Conservation (phyloP, 2,113 vertebrate genomes). For the Thunnus thynnus region DNA sequence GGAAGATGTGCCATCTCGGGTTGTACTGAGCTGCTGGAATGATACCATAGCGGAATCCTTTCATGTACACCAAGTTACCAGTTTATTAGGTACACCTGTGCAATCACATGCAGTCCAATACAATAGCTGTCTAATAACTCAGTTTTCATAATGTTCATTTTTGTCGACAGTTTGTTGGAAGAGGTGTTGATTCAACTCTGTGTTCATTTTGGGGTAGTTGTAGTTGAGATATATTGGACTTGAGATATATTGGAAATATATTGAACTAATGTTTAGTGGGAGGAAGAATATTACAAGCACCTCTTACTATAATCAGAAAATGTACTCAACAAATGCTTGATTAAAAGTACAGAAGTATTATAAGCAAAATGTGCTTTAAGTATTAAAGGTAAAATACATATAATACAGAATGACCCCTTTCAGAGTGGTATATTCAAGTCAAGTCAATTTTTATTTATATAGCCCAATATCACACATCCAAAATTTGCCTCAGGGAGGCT, state of each 20-base stretch:
- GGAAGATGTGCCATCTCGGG: constrained; percentile 12
- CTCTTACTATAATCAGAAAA: background rate
- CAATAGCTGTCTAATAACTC: constrained; percentile 16
- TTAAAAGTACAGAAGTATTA: too few species aligned
- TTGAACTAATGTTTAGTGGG: background rate
- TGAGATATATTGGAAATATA: background rate
- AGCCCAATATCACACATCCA: too few species aligned
- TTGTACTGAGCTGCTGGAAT: constrained; percentile 29
- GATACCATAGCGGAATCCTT: constrained; percentile 13
- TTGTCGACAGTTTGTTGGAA: constrained; percentile 15
- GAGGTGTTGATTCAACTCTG: constrained; percentile 40
- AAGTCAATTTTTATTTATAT: too few species aligned
- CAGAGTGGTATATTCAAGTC: too few species aligned
- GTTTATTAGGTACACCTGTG: constrained; percentile 31
- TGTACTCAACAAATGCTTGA: background rate
- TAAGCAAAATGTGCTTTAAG: too few species aligned
- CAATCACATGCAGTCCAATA: constrained; percentile 29
- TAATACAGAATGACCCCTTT: too few species aligned
- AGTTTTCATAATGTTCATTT: constrained; percentile 17
- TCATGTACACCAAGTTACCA: constrained; percentile 9
- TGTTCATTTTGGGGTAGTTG: constrained; percentile 19
- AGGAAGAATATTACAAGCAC: background rate
- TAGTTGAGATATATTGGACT: background rate
- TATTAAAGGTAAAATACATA: too few species aligned
- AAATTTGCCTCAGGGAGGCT: too few species aligned